These are phyloP conservation scores for Charaxes varanes DNA, from an alignment of 1,140 invertebrate species.

Conservation along the genomic window DNA sequence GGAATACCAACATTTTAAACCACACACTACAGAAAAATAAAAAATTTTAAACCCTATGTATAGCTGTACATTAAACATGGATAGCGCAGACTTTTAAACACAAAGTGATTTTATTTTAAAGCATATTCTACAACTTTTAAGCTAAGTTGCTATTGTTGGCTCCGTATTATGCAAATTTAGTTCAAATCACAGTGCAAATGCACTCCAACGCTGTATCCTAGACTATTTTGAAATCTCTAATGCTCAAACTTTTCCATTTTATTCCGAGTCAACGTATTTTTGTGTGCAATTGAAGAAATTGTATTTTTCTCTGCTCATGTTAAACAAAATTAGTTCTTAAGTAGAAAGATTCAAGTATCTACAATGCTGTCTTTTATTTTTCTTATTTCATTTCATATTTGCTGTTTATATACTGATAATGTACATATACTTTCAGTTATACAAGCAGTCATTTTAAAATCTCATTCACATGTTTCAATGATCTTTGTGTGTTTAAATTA, in stretches of 20 bases:
- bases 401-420: too few relatives aligned
- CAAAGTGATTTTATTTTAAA: not conserved
- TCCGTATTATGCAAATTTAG: slow-evolving; percentile 6
- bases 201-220: slow-evolving; percentile 3
- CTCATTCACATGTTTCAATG: too few relatives aligned
- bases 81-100: not conserved
- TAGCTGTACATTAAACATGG: not conserved
- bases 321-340: too few relatives aligned
- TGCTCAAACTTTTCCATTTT: slow-evolving; percentile 7
- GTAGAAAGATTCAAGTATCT: too few relatives aligned
- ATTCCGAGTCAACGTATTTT: slow-evolving; percentile 1
- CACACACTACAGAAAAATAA: not conserved
- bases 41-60: not conserved
- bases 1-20: too few relatives aligned
- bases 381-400: too few relatives aligned
- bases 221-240: slow-evolving; percentile 7
- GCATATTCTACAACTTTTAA: slow-evolving; percentile 1
- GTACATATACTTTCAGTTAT: too few relatives aligned
- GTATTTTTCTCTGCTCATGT: too few relatives aligned
- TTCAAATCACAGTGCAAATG: slow-evolving; percentile 5
- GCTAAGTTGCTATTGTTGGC: slow-evolving; percentile 2
- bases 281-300: too few relatives aligned
- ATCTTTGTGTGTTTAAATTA: too few relatives aligned
- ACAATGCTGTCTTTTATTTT: too few relatives aligned
- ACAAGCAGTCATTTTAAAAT: too few relatives aligned